These are phyloP conservation scores for Zaprionus africanus DNA, from an alignment of 1,140 invertebrate species.

Conservation along the genomic window DNA sequence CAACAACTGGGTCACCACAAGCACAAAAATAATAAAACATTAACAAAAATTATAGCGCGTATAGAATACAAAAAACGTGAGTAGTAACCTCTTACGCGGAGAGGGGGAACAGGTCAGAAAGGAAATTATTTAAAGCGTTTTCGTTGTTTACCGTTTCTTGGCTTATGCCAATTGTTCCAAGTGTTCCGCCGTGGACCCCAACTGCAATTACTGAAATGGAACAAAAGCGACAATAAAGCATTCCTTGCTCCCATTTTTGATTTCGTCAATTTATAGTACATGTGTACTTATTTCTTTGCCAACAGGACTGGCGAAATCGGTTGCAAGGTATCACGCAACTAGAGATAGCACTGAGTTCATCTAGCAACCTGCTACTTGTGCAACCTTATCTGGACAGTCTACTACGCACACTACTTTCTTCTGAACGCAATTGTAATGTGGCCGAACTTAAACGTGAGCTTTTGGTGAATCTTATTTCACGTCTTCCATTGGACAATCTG, in stretches of 20 bases:
- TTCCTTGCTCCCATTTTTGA: slow-evolving; percentile 8
- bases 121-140: slow-evolving; percentile 45
- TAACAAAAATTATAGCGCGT: slow-evolving; percentile 77
- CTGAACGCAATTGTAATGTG: slow-evolving; percentile 80
- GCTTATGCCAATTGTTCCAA: slow-evolving; percentile 14
- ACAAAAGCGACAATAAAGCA: slow-evolving; percentile 33
- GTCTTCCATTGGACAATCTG: slow-evolving; percentile 81
- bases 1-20: slow-evolving; percentile 67
- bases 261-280: background rate
- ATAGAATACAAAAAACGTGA: slow-evolving; percentile 48
- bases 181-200: slow-evolving; percentile 21
- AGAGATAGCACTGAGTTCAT: slow-evolving; percentile 85
- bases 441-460: slow-evolving; percentile 75
- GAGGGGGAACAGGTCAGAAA: slow-evolving; percentile 14
- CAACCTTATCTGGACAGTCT: slow-evolving; percentile 88
- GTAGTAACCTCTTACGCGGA: slow-evolving; percentile 11
- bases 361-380: slow-evolving; percentile 85
- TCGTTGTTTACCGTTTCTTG: slow-evolving; percentile 27
- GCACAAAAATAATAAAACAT: slow-evolving; percentile 78
- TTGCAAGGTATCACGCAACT: slow-evolving; percentile 86
- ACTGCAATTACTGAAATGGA: slow-evolving; percentile 39
- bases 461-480: slow-evolving; percentile 79
- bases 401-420: slow-evolving; percentile 86
- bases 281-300: background rate
- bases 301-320: slow-evolving; percentile 86